A percentile compares a stretch with the other conserved stretches of the same genome.
Evolutionary conservation across 2,113 vertebrate genomes (phyloP).

Genomic region (Phodopus roborovskii): DNA sequence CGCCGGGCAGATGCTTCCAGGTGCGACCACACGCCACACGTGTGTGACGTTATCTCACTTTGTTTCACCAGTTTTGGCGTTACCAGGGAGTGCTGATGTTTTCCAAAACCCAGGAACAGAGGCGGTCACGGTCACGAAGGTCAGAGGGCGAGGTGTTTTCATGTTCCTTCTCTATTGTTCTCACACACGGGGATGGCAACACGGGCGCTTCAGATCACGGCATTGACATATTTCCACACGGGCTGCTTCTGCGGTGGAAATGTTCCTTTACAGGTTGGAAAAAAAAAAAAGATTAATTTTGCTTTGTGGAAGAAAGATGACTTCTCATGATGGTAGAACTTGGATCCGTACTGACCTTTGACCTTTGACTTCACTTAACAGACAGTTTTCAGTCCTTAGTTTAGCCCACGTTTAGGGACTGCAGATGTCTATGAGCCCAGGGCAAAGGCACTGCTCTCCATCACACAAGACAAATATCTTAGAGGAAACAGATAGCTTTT

Average conservation of each 20-base stretch:
- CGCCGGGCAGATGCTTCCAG: neutral
- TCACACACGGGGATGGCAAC: neutral
- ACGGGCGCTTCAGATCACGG: neutral
- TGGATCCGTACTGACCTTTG: neutral
- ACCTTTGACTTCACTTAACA: neutral
- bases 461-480: neutral
- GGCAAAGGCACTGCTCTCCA: neutral
- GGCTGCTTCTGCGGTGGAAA: neutral
- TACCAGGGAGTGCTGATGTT: neutral
- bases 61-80: neutral
- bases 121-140: neutral
- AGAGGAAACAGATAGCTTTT: constrained; percentile 15
- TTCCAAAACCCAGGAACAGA: neutral
- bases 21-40: neutral
- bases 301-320: neutral
- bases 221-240: neutral
- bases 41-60: neutral
- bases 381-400: neutral
- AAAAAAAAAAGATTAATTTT: neutral
- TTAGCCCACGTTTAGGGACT: neutral
- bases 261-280: neutral
- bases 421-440: neutral
- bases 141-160: neutral
- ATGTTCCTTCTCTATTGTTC: neutral
- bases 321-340: neutral